Evolutionary conservation across 1,140 invertebrate genomes (phyloP).

Genomic region (Temnothorax longispinosus): DNA sequence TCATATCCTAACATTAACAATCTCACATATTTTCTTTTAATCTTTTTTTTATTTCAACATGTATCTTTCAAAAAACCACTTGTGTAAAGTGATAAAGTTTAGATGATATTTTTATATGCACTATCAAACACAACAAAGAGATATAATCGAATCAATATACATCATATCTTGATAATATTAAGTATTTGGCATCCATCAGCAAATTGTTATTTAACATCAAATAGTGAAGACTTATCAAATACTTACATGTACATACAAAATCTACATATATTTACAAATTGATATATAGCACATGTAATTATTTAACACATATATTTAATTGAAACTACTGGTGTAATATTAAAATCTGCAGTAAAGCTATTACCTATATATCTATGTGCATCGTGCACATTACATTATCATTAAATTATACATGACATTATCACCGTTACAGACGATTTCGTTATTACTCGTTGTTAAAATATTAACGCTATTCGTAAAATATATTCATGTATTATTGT

Average conservation of each 20-base stretch:
- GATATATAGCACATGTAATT: slow-evolving; percentile 11
- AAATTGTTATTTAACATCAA: slow-evolving; percentile 48
- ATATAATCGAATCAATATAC: slow-evolving; percentile 64
- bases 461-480: slow-evolving; percentile 1
- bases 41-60: not conserved
- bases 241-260: slow-evolving; percentile 52
- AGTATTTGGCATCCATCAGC: slow-evolving; percentile 62
- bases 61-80: not conserved
- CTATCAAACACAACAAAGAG: slow-evolving; percentile 47
- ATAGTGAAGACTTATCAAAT: slow-evolving; percentile 55
- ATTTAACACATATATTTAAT: slow-evolving; percentile 49
- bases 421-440: not conserved
- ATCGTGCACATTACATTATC: not conserved
- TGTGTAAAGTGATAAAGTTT: not conserved
- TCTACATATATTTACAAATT: slow-evolving; percentile 61
- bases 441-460: not conserved
- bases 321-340: slow-evolving; percentile 11
- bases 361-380: not conserved
- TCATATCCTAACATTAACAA: not conserved
- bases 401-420: slow-evolving; percentile 14
- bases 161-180: slow-evolving; percentile 53
- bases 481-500: slow-evolving; percentile 10
- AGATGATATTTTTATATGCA: slow-evolving; percentile 37
- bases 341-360: not conserved
- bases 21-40: not conserved